A percentile compares a stretch with the other conserved stretches of the same genome.
phyloP scores from a whole-genome alignment of 2,888 invertebrate species.

The Morpho achilles region DNA sequence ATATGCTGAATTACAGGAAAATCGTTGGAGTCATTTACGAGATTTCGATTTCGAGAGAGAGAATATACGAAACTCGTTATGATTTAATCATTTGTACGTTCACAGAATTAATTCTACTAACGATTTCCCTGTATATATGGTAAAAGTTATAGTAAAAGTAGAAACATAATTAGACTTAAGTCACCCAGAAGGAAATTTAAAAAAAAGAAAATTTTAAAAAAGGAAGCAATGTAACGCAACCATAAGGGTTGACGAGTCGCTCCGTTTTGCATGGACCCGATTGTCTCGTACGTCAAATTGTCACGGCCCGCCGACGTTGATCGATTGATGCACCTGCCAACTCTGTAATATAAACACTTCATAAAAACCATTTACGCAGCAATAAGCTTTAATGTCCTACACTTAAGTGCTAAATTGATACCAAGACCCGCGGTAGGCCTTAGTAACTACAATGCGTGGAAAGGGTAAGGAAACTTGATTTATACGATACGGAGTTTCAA shows the following conservation, averaged over 20 bases:
- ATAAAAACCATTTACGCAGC: slow-evolving; percentile 20
- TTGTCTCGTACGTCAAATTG: slow-evolving; percentile 78
- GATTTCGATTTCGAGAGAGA: too few species aligned
- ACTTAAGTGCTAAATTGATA: slow-evolving; percentile 5
- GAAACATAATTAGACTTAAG: background rate
- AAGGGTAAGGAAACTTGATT: slow-evolving; percentile 27
- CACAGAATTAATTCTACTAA: too few species aligned
- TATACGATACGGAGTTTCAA: slow-evolving; percentile 15
- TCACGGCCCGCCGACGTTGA: slow-evolving; percentile 63
- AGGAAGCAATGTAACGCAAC: slow-evolving; percentile 40
- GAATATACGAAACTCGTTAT: too few species aligned
- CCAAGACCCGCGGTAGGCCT: background rate
- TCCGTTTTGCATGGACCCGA: slow-evolving; percentile 65
- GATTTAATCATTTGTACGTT: too few species aligned
- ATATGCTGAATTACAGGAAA: too few species aligned
- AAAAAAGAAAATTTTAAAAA: background rate
- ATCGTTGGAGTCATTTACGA: too few species aligned
- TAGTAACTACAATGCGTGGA: slow-evolving; percentile 7
- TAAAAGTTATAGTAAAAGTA: background rate
- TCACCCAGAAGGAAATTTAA: too few species aligned
- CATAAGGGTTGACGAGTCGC: slow-evolving; percentile 37
- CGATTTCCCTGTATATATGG: too few species aligned
- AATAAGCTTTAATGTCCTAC: slow-evolving; percentile 9
- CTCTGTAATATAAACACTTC: slow-evolving; percentile 23
- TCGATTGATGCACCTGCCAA: slow-evolving; percentile 71